phyloP scores from a whole-genome alignment of 2,797 vertebrate genomes.

The Sparus aurata region DNA sequence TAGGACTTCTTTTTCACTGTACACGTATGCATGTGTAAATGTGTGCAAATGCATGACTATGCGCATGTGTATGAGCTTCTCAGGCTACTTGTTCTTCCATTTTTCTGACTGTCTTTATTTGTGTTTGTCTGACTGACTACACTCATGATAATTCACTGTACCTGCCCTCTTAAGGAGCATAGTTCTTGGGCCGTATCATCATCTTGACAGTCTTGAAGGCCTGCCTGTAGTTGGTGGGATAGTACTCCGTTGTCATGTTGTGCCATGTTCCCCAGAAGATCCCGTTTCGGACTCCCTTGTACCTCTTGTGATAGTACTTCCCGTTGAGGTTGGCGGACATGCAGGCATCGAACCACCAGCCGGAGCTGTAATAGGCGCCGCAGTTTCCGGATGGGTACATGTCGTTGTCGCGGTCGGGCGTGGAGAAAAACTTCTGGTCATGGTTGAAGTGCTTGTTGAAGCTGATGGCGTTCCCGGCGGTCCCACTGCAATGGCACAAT shows the following conservation, averaged over 20 bases:
- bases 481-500: slow-evolving; percentile 87
- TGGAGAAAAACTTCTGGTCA: slow-evolving; percentile 95
- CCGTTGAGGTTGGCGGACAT: slow-evolving; percentile 98
- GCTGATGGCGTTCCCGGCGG: slow-evolving; percentile 92
- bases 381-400: slow-evolving; percentile 95
- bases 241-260: slow-evolving; percentile 85
- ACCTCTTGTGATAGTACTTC: slow-evolving; percentile 95
- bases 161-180: slow-evolving; percentile 83
- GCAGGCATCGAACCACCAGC: slow-evolving; percentile 99
- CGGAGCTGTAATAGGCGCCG: slow-evolving; percentile 94
- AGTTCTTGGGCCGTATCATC: slow-evolving; percentile 96
- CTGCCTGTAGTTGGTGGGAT: slow-evolving; percentile 90
- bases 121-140: slow-evolving; percentile 9
- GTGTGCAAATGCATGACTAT: slow-evolving; percentile 65
- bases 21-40: slow-evolving; percentile 51
- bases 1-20: slow-evolving; percentile 47
- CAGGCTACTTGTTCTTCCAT: slow-evolving; percentile 54
- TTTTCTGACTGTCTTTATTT: slow-evolving; percentile 36
- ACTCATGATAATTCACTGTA: slow-evolving; percentile 7
- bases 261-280: slow-evolving; percentile 99
- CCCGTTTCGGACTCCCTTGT: slow-evolving; percentile 94
- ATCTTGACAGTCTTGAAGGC: slow-evolving; percentile 94
- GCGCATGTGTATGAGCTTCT: slow-evolving; percentile 43
- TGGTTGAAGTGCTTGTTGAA: slow-evolving; percentile 94
- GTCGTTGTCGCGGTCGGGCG: slow-evolving; percentile 95